Evolutionary conservation across 2,888 invertebrate genomes (phyloP), one percentile per base, ranked within the genome.

Genomic region (Nebria salina): DNA sequence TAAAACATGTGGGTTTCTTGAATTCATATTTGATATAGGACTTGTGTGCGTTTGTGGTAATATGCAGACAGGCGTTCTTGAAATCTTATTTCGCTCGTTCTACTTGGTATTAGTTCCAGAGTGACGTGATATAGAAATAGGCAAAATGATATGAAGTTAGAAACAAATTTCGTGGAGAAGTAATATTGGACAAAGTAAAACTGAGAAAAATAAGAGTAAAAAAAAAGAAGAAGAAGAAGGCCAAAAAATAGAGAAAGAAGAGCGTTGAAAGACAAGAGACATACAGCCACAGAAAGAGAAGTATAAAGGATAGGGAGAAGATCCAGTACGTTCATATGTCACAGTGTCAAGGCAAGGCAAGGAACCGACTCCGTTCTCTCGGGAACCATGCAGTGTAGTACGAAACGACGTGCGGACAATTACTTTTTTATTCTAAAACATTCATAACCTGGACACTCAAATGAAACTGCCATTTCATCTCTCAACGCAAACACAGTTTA

Each of bases 341-440:
- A 76, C 76, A n/a, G 66, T 76, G 76, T 76, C 76, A 76, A 76
- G 76, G 43, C 25, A 65, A 70, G 43, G 76, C 26, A 70, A 26
- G n/a, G 76, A 54, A 68, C 34, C 68, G 15, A 68, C 11, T 42
- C 68, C 54, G 43, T 68, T 43, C 70, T 65, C 76, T 42, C 11
- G 42, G 54, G 43, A 42, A n/a, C 20, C 25, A 68, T 42, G 20
- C 68, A 68, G 43, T 70, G 15, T 43, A 54, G 64, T 43, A 75
- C 54, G 54, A 13, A 26, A 26, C 65, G 65, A 20, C 64, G 75
- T 75, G 75, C 75, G 75, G 64, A 75, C 75, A 75, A 64, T 70
- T 65, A 76, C 68, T 25, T 76, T 76, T 76, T 70, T 76, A 76
- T 76, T 76, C 70, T 76, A 76, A 76, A 76, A 76, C 76, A 76